phyloP scores from a whole-genome alignment of 2,113 vertebrate genomes.

The Pagrus major region DNA sequence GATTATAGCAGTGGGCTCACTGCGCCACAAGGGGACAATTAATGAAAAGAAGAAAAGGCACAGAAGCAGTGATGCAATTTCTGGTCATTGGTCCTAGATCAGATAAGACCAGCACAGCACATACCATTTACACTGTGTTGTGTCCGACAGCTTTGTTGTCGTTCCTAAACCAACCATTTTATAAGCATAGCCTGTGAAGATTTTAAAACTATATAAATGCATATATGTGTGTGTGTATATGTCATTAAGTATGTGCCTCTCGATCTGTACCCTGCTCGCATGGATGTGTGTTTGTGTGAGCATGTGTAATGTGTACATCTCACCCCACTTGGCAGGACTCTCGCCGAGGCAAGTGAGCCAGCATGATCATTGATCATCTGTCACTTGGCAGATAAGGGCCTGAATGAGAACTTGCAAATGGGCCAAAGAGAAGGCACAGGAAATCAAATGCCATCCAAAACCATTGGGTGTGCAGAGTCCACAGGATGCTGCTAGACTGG shows the following conservation, averaged over 20 bases:
- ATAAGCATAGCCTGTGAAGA: background rate
- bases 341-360: conserved; percentile 43
- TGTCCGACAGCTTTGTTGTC: background rate
- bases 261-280: conserved; percentile 10
- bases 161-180: background rate
- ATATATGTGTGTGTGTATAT: background rate
- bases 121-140: conserved; percentile 1
- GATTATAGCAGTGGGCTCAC: conserved; percentile 16
- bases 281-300: conserved; percentile 26
- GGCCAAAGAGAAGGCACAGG: conserved; percentile 62
- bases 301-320: conserved; percentile 53
- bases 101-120: conserved; percentile 4
- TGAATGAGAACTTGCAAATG: conserved; percentile 50
- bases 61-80: background rate
- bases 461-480: conserved; percentile 48
- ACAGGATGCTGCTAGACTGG: conserved; percentile 48
- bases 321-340: conserved; percentile 56
- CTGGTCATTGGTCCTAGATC: conserved; percentile 3
- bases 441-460: conserved; percentile 67
- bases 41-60: conserved; percentile 44
- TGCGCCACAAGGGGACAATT: background rate
- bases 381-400: conserved; percentile 63
- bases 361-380: conserved; percentile 68
- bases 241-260: background rate
- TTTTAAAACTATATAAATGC: background rate